Evolutionary conservation across 2,888 invertebrate species (phyloP), one percentile per base, ranked within the genome.

Genomic region (Nephrotoma flavescens): DNA sequence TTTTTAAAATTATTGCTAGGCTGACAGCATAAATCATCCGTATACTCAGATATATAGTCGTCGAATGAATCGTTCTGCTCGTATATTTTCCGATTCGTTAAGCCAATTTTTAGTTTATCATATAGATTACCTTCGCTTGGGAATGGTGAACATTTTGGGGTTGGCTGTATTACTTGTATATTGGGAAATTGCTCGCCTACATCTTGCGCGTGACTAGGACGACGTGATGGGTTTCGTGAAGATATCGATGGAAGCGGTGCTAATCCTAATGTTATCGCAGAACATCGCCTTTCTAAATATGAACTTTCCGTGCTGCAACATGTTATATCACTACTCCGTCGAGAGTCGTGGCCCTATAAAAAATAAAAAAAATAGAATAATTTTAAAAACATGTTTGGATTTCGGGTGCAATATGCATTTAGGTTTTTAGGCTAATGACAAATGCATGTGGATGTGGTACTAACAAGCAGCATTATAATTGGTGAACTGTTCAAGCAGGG

Each of bases 241-340:
- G 91, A 89, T 87, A 91, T 89, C 9, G 91, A 90, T 85, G 92
- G 91, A 87, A 92, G 87, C 88, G 95, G 94, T 87, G 95, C 93
- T 90, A 95, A 92, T 87, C 96, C 95, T 91, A 96, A 93, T 87
- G 95, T 95, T 88, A 96, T 95, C 71, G 96, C 95, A 31, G 96
- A 96, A 88, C 95, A 96, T 86, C 96, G 94, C 86, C 96, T 93
- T 91, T 96, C 96, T 90, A 96, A 92, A 90, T 96, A 96, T 87
- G 96, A 96, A 90, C 96, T 96, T 87, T 95, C 96, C 52, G 96
- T 96, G 90, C 96, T 96, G 89, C 96, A 96, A 91, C 96, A 96
- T 44, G 96, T 96, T 89, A 96, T 95, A 88, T 96, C 96, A 90
- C 96, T 96, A 89, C 95, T 93, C 85, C 96, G 93, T 83, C 96